Conservation (phyloP, 2,113 vertebrate species). For the Prochilodus magdalenae region DNA sequence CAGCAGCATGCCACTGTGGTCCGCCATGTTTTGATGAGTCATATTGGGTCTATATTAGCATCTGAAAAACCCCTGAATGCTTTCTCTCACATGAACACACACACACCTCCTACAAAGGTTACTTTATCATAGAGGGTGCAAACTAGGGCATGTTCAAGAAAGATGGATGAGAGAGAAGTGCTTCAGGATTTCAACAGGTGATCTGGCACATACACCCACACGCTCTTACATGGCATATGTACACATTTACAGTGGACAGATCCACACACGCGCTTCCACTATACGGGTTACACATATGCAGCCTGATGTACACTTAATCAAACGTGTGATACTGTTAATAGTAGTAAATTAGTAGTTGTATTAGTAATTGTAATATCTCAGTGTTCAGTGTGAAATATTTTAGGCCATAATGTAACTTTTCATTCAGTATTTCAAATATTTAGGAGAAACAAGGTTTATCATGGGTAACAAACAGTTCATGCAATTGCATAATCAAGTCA, state of each 20-base stretch:
- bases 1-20: constrained; percentile 46
- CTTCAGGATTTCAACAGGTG: constrained; percentile 16
- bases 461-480: too few relatives aligned
- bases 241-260: background rate
- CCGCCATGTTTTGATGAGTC: constrained; percentile 60
- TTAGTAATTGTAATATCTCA: too few relatives aligned
- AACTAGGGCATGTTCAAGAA: constrained; percentile 36
- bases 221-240: background rate
- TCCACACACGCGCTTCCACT: background rate
- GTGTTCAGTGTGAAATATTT: too few relatives aligned
- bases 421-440: too few relatives aligned
- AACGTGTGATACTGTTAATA: too few relatives aligned
- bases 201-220: background rate
- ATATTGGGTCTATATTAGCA: constrained; percentile 55
- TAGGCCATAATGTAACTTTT: too few relatives aligned
- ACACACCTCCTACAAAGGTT: constrained; percentile 55
- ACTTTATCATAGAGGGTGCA: constrained; percentile 42
- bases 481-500: too few relatives aligned
- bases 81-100: constrained; percentile 41
- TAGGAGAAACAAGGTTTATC: too few relatives aligned
- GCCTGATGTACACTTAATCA: background rate
- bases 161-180: constrained; percentile 11
- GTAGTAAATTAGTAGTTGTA: too few relatives aligned
- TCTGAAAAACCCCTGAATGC: constrained; percentile 51
- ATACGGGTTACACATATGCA: background rate